Base-by-base conservation (phyloP, 2,113 vertebrate species). In the Larimichthys crocea region DNA sequence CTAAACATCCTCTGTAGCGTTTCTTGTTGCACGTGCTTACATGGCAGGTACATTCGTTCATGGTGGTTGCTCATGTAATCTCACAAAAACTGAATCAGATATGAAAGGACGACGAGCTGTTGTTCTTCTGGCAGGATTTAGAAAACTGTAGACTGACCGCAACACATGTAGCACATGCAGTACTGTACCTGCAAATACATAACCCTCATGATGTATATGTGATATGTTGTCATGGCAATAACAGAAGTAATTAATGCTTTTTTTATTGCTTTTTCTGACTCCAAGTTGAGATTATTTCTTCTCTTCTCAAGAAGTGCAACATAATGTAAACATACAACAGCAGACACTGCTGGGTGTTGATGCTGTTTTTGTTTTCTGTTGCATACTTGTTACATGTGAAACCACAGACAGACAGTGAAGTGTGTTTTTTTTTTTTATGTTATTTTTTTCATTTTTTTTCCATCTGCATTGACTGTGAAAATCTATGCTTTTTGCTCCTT, bases 1-100 rank as follows among this genome's bases (percentile, higher is more conserved):
- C 61, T 69, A 19, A 61, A 70, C 65, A 53, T 79, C 78, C 72
- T 83, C 35, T 79, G 16, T 6, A 29, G 53, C n/a, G 7, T 59
- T 89, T 87, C 85, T 85, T 87, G 61, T 82, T 80, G 83, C 31
- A 56, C 15, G 3, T 77, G 50, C 62, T 69, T 62, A 70, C 59
- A 42, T 42, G 59, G n/a, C 12, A 11, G 49, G 35, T 49, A 44
- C 24, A 10, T 29, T 60, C 15, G 17, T 65, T 17, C n/a, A 12
- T n/a, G 0, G 3, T 10, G 40, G 19, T 20, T 70, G n/a, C 31
- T 70, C 5, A 4, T 44, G 31, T 2, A 9, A 20, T 78, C 19
- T 71, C 35, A 24, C 44, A 19, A 20, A 64, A 50, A 22, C 19
- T 48, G 44, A 53, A 48, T 50, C 35, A 46, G 16, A 68, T 53